These are phyloP conservation scores for Epinotia nisella DNA, from an alignment of 2,888 invertebrate species.

Conservation along the genomic window DNA sequence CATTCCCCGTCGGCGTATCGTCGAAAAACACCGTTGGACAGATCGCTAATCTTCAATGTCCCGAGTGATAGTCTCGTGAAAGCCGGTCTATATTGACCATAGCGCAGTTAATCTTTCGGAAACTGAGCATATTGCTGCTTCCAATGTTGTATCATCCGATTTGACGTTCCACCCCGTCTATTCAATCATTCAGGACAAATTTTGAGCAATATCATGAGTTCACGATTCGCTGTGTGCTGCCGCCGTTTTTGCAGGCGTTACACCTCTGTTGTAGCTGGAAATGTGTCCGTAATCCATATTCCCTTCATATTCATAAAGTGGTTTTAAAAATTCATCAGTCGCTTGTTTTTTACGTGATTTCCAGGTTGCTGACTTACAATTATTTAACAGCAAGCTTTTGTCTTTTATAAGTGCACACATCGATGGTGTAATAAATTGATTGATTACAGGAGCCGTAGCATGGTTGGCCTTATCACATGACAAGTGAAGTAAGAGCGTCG, in stretches of 20 bases:
- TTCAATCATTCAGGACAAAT: conserved; percentile 24
- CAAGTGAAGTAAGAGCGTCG: too few species aligned
- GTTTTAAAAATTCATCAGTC: background rate
- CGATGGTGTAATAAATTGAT: too few species aligned
- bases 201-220: conserved; percentile 11
- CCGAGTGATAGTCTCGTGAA: conserved; percentile 26
- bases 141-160: conserved; percentile 18
- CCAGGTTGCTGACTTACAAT: too few species aligned
- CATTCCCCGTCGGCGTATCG: conserved; percentile 8
- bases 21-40: background rate
- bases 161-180: conserved; percentile 17
- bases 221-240: background rate
- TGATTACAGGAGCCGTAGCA: too few species aligned
- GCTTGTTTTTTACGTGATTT: background rate
- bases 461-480: too few species aligned
- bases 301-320: background rate
- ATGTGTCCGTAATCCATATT: background rate
- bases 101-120: conserved; percentile 27
- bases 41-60: conserved; percentile 24
- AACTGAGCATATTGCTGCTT: conserved; percentile 26
- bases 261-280: background rate
- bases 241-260: background rate
- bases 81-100: conserved; percentile 24
- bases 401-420: too few species aligned
- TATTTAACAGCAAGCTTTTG: too few species aligned